Base-by-base conservation (phyloP, 2,113 vertebrate genomes). In the Mesembrinibis cayennensis region DNA sequence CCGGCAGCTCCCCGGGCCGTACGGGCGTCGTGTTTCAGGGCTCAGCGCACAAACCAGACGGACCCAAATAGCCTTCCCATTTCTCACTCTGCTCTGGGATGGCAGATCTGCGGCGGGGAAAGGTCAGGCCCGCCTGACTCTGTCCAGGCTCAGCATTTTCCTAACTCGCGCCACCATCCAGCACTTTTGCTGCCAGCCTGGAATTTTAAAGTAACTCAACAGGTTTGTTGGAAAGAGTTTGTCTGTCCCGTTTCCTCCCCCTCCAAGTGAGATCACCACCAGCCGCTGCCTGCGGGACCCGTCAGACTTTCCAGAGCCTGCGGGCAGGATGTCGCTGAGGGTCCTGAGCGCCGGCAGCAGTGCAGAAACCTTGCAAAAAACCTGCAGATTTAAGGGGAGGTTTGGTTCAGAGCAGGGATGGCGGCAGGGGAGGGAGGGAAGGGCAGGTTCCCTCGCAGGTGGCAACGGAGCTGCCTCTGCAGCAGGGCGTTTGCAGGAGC, bases 141-240 rank as follows among this genome's bases (percentile, higher is more conserved):
- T 80, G 62, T 95, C 95, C 87, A 72, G 84, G 96, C 93, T 96
- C 93, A 95, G 95, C 93, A 50, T 82, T 97, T 97, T 96, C 89
- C 95, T 85, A 82, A 87, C 77, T 71, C 7, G 0, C 0, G 0
- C 89, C 13, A 0, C 89, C 78, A 83, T 94, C 89, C 95, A 94
- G 78, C 26, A 30, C 91, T 95, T 89, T 53, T 89, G 89, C 89
- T 97, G 97, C 92, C 96, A 97, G 96, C 85, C 88, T 94, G 96
- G 97, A 97, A 95, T 96, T 95, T 97, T 94, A 95, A 95, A 97
- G 94, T 96, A 97, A 97, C 97, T 97, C 91, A 94, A 95, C 96
- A 96, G 97, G 97, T 97, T 97, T 82, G 81, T 30, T 97, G 96
- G 97, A 96, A 97, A 95, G 91, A 87, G 66, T 91, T 90, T 97